phyloP scores from a whole-genome alignment of 2,113 vertebrate species.

The Poecilia latipinna region DNA sequence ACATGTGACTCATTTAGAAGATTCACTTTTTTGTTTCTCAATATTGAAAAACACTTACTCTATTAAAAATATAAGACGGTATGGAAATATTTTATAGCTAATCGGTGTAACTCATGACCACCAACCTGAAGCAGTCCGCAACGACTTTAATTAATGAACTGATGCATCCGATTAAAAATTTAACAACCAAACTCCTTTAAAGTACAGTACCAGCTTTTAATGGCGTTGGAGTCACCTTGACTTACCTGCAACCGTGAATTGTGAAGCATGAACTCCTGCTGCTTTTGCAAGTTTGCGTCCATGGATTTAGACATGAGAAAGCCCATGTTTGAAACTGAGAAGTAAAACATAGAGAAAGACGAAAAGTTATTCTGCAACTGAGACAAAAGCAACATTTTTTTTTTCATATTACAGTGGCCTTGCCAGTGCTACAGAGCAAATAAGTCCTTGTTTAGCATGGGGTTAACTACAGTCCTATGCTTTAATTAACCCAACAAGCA shows the following conservation, averaged over 20 bases:
- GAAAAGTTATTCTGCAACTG: background rate
- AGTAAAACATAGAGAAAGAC: background rate
- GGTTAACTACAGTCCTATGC: too few species aligned
- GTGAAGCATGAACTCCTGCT: conserved; percentile 87
- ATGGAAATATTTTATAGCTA: too few species aligned
- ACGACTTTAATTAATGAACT: too few species aligned
- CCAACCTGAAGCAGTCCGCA: too few species aligned
- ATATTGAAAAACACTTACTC: too few species aligned
- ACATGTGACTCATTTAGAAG: too few species aligned
- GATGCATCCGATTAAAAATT: background rate
- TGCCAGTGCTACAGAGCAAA: background rate
- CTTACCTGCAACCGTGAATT: conserved; percentile 85
- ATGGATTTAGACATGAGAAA: conserved; percentile 85
- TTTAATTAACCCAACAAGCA: too few species aligned
- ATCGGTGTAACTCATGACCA: too few species aligned
- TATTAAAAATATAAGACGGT: too few species aligned
- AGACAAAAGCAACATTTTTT: background rate
- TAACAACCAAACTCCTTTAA: background rate
- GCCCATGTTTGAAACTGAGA: conserved; percentile 77
- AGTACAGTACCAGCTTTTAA: background rate
- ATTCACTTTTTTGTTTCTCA: too few species aligned
- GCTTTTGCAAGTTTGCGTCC: conserved; percentile 84
- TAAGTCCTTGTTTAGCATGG: background rate
- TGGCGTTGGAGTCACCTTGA: background rate
- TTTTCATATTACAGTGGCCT: background rate